Evolutionary conservation across 1,140 invertebrate species (phyloP).

Genomic region (Drosophila watanabei): DNA sequence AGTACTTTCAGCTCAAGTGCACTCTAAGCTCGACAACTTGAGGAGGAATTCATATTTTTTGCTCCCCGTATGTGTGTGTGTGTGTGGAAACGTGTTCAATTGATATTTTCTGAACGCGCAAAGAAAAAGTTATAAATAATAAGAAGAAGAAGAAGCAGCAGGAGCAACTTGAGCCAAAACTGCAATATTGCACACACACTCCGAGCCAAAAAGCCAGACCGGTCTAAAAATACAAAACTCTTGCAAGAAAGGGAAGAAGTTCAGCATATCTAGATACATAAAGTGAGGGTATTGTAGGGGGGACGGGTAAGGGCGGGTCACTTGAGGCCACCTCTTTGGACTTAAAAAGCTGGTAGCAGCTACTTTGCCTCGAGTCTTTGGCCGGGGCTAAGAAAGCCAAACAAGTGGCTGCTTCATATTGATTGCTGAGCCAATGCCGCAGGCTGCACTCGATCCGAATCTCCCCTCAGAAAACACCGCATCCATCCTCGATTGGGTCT

Average conservation of each 20-base stretch:
- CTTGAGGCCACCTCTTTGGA: constrained; percentile 51
- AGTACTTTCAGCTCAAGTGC: constrained; percentile 53
- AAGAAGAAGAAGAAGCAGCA: constrained; percentile 48
- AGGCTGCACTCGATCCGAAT: constrained; percentile 19
- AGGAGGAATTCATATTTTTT: constrained; percentile 62
- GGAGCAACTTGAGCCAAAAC: constrained; percentile 64
- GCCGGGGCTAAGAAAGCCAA: constrained; percentile 67
- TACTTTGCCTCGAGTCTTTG: constrained; percentile 56
- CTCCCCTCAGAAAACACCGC: neutral
- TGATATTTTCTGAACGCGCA: constrained; percentile 81
- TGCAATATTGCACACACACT: constrained; percentile 67
- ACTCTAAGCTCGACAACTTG: constrained; percentile 48
- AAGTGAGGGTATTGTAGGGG: neutral
- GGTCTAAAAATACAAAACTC: constrained; percentile 68
- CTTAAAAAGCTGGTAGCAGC: constrained; percentile 8
- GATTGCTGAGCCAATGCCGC: constrained; percentile 63
- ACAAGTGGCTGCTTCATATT: constrained; percentile 78
- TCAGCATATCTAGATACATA: constrained; percentile 4
- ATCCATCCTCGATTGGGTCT: constrained; percentile 1
- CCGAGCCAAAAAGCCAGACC: constrained; percentile 61
- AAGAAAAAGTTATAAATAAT: constrained; percentile 82
- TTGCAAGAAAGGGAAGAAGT: neutral
- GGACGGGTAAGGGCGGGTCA: constrained; percentile 19
- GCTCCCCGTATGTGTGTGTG: constrained; percentile 16
- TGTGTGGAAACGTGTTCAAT: constrained; percentile 83